These are phyloP conservation scores for Pseudorhiza aurosa DNA, from an alignment of 30 jellyfish, hydroid and myxozoan species.

Conservation along the genomic window DNA sequence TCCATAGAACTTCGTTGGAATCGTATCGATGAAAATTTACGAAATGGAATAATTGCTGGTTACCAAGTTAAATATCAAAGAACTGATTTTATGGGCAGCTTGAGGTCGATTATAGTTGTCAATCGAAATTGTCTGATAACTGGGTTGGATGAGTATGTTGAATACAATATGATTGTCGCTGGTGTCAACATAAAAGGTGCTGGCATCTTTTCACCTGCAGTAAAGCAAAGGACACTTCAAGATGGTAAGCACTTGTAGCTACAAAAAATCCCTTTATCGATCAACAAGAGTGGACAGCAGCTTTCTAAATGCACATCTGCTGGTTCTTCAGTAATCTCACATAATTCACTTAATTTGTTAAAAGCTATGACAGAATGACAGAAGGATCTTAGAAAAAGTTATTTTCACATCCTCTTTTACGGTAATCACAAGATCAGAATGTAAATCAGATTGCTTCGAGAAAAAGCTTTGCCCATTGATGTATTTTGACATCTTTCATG, in stretches of 20 bases:
- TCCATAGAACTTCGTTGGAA: conserved; percentile 15
- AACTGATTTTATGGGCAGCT: conserved; percentile 20
- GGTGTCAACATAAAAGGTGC: conserved; percentile 44
- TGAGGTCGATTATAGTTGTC: not conserved
- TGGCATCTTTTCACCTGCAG: conserved; percentile 23
- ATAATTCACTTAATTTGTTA: too few relatives aligned
- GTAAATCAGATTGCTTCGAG: too few relatives aligned
- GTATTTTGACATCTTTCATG: too few relatives aligned
- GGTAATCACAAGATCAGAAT: too few relatives aligned
- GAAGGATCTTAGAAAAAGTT: too few relatives aligned
- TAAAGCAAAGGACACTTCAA: conserved; percentile 5
- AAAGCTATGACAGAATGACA: too few relatives aligned
- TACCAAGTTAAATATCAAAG: conserved; percentile 33
- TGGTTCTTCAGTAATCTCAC: too few relatives aligned
- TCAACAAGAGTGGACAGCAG: too few relatives aligned
- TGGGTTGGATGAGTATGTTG: conserved; percentile 44
- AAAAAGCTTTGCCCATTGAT: too few relatives aligned
- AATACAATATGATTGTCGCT: conserved; percentile 44
- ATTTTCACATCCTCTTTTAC: too few relatives aligned
- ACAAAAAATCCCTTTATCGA: too few relatives aligned
- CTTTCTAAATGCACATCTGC: too few relatives aligned
- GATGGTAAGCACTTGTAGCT: conserved; percentile 6
- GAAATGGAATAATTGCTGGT: conserved; percentile 13
- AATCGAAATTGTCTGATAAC: not conserved
- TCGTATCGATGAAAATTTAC: conserved; percentile 6